These are phyloP conservation scores for Protonemura montana DNA, from an alignment of 2,888 invertebrate species.

Conservation along the genomic window DNA sequence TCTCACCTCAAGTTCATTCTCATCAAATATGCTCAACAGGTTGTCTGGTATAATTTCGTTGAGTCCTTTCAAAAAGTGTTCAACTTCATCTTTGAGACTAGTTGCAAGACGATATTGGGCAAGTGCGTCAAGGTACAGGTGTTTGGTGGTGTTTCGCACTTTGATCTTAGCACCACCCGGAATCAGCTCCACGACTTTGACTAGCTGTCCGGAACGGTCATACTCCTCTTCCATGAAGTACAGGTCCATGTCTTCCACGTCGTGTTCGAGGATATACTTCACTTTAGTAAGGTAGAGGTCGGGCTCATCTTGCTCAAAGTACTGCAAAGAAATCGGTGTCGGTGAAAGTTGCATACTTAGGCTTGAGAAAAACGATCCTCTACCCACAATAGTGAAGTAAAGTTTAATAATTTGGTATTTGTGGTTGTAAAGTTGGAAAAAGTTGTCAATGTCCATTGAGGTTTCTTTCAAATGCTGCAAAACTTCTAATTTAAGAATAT, in stretches of 20 bases:
- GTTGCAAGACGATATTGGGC: constrained; percentile 88
- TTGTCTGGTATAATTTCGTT: constrained; percentile 92
- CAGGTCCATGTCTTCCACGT: constrained; percentile 83
- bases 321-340: constrained; percentile 63
- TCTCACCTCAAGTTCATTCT: constrained; percentile 91
- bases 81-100: constrained; percentile 82
- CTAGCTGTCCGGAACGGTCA: constrained; percentile 76
- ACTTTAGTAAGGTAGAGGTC: constrained; percentile 93
- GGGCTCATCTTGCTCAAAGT: constrained; percentile 96
- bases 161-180: constrained; percentile 80
- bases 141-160: constrained; percentile 78
- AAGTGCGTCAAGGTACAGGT: constrained; percentile 85
- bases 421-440: too few relatives aligned
- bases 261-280: constrained; percentile 90
- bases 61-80: constrained; percentile 88
- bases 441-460: too few relatives aligned
- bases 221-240: constrained; percentile 92
- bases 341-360: too few relatives aligned
- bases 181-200: constrained; percentile 80
- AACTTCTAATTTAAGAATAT: too few relatives aligned
- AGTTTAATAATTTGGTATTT: too few relatives aligned
- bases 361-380: too few relatives aligned
- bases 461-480: too few relatives aligned
- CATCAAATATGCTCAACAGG: constrained; percentile 92
- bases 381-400: too few relatives aligned